A percentile compares a stretch with the other conserved stretches of the same genome.
These are phyloP conservation scores for Sebastes goodei DNA, from an alignment of 2,797 vertebrate genomes.

Conservation along the genomic window DNA sequence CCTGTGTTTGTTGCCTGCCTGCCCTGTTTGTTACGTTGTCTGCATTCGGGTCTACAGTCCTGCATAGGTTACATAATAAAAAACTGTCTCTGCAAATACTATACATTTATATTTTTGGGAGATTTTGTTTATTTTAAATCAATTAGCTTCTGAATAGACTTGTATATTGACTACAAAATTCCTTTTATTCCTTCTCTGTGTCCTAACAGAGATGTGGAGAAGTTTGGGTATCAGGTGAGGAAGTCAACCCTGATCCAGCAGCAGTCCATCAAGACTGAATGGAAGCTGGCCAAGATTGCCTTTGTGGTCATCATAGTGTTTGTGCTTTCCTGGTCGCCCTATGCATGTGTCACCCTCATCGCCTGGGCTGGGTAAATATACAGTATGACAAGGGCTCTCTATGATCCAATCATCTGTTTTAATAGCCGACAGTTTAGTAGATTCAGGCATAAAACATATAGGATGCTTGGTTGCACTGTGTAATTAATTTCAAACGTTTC, in stretches of 20 bases:
- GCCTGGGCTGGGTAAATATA: constrained; percentile 90
- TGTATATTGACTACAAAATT: neutral
- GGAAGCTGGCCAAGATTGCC: constrained; percentile 92
- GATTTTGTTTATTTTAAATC: neutral
- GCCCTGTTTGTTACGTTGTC: neutral
- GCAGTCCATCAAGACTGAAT: constrained; percentile 88
- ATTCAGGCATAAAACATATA: neutral
- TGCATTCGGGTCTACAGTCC: neutral
- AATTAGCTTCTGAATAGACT: neutral
- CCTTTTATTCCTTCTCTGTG: neutral
- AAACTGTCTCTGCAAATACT: neutral
- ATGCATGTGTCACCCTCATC: constrained; percentile 91
- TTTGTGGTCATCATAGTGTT: constrained; percentile 91
- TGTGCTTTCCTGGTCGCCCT: constrained; percentile 91
- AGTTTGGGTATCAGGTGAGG: constrained; percentile 84
- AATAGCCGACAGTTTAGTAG: neutral
- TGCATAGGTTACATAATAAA: neutral
- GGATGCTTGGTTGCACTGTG: neutral
- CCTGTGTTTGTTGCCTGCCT: neutral
- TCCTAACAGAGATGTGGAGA: constrained; percentile 83
- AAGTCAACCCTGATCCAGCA: constrained; percentile 82
- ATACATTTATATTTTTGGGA: neutral
- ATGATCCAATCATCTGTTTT: neutral
- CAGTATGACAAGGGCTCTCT: neutral
- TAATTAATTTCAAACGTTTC: constrained; percentile 17